Evolutionary conservation across 2,888 invertebrate species (phyloP).

Genomic region (Rhagonycha fulva): DNA sequence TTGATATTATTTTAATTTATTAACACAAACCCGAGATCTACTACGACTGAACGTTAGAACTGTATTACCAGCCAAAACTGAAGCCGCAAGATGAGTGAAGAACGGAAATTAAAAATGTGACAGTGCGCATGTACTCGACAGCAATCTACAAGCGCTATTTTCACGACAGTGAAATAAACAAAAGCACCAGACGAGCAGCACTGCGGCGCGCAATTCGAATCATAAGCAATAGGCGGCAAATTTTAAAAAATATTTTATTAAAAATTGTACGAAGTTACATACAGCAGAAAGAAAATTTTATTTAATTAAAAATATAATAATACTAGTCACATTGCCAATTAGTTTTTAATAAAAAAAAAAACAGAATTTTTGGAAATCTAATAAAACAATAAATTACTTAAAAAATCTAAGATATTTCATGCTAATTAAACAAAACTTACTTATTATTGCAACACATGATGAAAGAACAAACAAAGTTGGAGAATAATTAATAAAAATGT

Average conservation of each 20-base stretch:
- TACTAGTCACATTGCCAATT: neutral
- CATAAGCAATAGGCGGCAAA: neutral
- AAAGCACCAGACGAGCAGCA: constrained; percentile 1
- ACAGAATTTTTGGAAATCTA: neutral
- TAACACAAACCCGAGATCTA: constrained; percentile 47
- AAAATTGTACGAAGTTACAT: neutral
- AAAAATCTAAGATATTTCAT: neutral
- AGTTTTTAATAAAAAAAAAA: neutral
- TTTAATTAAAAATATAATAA: neutral
- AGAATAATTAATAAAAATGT: constrained; percentile 10
- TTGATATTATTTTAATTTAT: constrained; percentile 51
- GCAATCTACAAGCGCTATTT: constrained; percentile 2
- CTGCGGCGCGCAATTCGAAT: constrained; percentile 1
- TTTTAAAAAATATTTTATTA: neutral
- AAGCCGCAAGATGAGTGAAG: constrained; percentile 37
- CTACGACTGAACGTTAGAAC: constrained; percentile 38
- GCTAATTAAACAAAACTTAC: neutral
- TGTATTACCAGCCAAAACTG: constrained; percentile 45
- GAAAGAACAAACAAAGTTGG: neutral
- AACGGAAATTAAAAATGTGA: constrained; percentile 47
- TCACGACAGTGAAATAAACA: constrained; percentile 11
- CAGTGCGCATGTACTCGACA: constrained; percentile 41
- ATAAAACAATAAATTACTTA: neutral
- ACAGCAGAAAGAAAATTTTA: constrained; percentile 3
- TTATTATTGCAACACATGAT: neutral